Conservation (phyloP, 2,797 vertebrate species). For the Spinibarbus caldwelli region DNA sequence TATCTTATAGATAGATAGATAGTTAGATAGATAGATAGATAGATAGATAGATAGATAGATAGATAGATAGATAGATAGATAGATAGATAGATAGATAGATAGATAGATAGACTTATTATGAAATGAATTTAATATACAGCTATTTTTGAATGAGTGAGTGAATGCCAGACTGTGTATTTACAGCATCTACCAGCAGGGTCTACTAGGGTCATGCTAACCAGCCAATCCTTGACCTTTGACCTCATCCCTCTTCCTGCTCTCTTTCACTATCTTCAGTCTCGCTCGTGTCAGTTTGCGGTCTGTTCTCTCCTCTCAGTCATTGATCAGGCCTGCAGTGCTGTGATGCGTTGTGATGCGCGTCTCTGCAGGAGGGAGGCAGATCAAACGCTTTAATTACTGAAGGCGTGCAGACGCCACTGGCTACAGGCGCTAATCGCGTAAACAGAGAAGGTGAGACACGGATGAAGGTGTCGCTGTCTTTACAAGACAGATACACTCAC, state of each 20-base stretch:
- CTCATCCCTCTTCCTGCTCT: not conserved
- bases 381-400: conserved; percentile 82
- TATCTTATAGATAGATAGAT: not conserved
- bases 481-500: conserved; percentile 31
- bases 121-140: not conserved
- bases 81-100: no score
- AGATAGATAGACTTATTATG: no score
- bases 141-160: not conserved
- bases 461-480: conserved; percentile 50
- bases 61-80: no score
- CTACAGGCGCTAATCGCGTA: conserved; percentile 72
- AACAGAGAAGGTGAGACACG: conserved; percentile 69
- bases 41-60: no score
- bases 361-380: conserved; percentile 66
- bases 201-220: not conserved
- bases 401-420: conserved; percentile 74
- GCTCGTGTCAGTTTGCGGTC: not conserved
- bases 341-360: conserved; percentile 67
- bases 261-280: conserved; percentile 25
- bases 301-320: conserved; percentile 63
- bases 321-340: conserved; percentile 66
- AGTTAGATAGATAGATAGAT: no score
- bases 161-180: not conserved
- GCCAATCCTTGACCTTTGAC: not conserved
- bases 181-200: not conserved